Evolutionary conservation across 2,888 invertebrate genomes (phyloP).

Genomic region (Apocheima hispidaria): DNA sequence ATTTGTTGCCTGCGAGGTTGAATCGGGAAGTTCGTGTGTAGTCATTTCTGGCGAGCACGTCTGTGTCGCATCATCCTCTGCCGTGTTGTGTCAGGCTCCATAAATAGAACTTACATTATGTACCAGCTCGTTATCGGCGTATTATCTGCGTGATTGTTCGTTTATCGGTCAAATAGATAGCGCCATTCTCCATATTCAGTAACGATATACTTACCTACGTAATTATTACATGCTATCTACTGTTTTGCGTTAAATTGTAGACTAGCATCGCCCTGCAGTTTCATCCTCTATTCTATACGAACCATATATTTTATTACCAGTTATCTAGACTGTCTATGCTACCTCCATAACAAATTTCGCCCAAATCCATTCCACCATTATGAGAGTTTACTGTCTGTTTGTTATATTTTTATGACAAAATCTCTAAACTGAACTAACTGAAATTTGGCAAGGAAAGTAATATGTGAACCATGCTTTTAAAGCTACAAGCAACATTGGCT

Average conservation of each 20-base stretch:
- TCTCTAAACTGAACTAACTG: too few relatives aligned
- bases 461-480: too few relatives aligned
- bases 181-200: constrained; percentile 13
- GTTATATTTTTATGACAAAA: too few relatives aligned
- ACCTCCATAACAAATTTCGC: too few relatives aligned
- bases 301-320: too few relatives aligned
- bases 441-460: too few relatives aligned
- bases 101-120: constrained; percentile 52
- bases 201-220: constrained; percentile 6
- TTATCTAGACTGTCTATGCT: too few relatives aligned
- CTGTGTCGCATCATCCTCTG: constrained; percentile 13
- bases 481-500: too few relatives aligned
- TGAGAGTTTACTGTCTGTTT: too few relatives aligned
- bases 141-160: constrained; percentile 42
- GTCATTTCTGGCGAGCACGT: constrained; percentile 11
- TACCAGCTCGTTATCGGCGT: constrained; percentile 34
- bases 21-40: background rate
- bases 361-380: too few relatives aligned
- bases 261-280: too few relatives aligned
- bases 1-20: constrained; percentile 9
- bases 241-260: background rate
- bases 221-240: background rate
- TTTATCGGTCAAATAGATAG: constrained; percentile 39
- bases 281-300: too few relatives aligned
- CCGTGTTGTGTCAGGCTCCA: constrained; percentile 49